Evolutionary conservation across 1,140 invertebrate species (phyloP).

Genomic region (Ditylenchus dipsaci): DNA sequence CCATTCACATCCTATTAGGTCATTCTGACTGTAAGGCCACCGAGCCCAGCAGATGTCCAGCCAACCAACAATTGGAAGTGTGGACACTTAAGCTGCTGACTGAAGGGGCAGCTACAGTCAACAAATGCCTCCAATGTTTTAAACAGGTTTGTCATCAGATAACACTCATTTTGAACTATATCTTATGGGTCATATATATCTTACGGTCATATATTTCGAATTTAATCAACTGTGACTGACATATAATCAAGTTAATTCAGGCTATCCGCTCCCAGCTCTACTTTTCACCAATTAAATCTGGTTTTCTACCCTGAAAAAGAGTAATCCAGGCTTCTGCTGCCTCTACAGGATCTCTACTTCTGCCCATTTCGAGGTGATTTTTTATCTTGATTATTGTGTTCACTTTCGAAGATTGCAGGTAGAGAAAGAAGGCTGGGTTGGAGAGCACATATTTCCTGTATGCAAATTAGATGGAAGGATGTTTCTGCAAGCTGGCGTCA

Average conservation of each 20-base stretch:
- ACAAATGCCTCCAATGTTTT: not conserved
- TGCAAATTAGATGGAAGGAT: not conserved
- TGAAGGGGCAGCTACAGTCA: not conserved
- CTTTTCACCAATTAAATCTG: slow-evolving; percentile 29
- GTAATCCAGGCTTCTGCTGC: not conserved
- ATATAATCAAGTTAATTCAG: not conserved
- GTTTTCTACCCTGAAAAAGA: slow-evolving; percentile 11
- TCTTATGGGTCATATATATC: too few relatives aligned
- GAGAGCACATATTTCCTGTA: slow-evolving; percentile 2
- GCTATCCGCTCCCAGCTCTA: slow-evolving; percentile 32
- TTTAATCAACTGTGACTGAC: too few relatives aligned
- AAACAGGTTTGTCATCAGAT: slow-evolving; percentile 7
- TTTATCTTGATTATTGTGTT: too few relatives aligned
- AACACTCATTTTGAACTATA: too few relatives aligned
- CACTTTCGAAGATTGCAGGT: not conserved
- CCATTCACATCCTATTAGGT: slow-evolving; percentile 17
- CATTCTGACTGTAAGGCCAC: slow-evolving; percentile 17
- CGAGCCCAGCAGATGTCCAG: slow-evolving; percentile 1
- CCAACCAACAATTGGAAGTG: slow-evolving; percentile 9
- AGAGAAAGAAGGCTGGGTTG: slow-evolving; percentile 4
- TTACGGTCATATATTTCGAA: too few relatives aligned
- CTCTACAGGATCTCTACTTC: slow-evolving; percentile 13
- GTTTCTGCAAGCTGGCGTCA: slow-evolving; percentile 7
- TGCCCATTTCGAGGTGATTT: not conserved
- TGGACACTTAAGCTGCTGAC: slow-evolving; percentile 4